Evolutionary conservation across 2,797 vertebrate species (phyloP).

Genomic region (Chiloscyllium punctatum): DNA sequence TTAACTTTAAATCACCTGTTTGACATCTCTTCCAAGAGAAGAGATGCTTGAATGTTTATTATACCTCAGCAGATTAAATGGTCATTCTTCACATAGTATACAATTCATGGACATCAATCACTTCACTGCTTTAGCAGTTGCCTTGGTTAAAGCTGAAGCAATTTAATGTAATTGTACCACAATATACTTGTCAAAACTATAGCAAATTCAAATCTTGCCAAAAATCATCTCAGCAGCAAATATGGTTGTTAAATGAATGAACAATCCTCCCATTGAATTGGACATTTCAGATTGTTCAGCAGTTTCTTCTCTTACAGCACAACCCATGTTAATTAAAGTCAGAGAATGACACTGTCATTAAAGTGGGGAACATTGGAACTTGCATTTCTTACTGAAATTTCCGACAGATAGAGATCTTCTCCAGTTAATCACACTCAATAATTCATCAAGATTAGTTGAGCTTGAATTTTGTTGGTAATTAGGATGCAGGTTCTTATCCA

Average conservation of each 20-base stretch:
- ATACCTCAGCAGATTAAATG: neutral
- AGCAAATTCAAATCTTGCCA: slow-evolving; percentile 62
- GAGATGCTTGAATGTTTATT: neutral
- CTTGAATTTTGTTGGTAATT: slow-evolving; percentile 84
- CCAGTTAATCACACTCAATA: slow-evolving; percentile 78
- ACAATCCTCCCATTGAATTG: slow-evolving; percentile 42
- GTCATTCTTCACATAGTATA: neutral
- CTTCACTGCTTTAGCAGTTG: slow-evolving; percentile 5
- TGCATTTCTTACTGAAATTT: slow-evolving; percentile 51
- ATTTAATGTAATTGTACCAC: slow-evolving; percentile 35
- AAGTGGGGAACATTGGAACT: neutral
- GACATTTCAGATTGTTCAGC: slow-evolving; percentile 52
- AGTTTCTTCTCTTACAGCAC: slow-evolving; percentile 40
- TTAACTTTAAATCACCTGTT: neutral
- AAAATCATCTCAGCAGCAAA: slow-evolving; percentile 58
- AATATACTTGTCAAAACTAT: slow-evolving; percentile 62
- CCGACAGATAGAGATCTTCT: slow-evolving; percentile 52
- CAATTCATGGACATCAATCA: neutral
- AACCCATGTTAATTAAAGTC: slow-evolving; percentile 55
- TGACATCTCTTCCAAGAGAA: neutral
- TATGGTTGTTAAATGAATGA: slow-evolving; percentile 56
- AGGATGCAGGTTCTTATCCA: slow-evolving; percentile 59
- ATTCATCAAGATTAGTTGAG: slow-evolving; percentile 83
- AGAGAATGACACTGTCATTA: neutral
- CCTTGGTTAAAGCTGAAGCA: neutral